These are phyloP conservation scores for Trypoxylus dichotomus DNA, from an alignment of 1,140 invertebrate genomes.

Conservation along the genomic window DNA sequence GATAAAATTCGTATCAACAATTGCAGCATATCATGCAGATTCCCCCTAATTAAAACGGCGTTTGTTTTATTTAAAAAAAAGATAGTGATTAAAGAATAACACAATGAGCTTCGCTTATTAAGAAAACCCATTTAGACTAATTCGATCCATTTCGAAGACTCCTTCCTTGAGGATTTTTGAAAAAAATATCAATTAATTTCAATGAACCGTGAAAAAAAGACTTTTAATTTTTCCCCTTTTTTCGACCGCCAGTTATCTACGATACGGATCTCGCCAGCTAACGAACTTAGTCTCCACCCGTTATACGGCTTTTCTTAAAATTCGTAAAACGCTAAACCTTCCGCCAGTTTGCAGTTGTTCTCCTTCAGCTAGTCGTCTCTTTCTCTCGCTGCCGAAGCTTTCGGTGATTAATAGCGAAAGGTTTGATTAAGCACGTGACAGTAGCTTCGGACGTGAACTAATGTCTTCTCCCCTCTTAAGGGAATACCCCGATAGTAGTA, in stretches of 20 bases:
- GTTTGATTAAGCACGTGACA: constrained; percentile 25
- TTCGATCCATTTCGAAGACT: too few relatives aligned
- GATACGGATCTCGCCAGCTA: background rate
- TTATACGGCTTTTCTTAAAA: background rate
- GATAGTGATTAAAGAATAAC: too few relatives aligned
- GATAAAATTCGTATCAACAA: too few relatives aligned
- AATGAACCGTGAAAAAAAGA: background rate
- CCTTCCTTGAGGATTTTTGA: background rate
- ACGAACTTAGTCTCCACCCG: background rate
- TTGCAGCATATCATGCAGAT: too few relatives aligned
- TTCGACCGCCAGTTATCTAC: background rate
- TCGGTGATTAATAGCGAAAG: constrained; percentile 12
- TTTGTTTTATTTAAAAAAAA: too few relatives aligned
- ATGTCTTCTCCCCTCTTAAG: background rate
- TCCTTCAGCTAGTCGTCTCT: background rate
- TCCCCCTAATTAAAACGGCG: too few relatives aligned
- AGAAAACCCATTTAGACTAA: too few relatives aligned
- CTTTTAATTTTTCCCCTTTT: constrained; percentile 1
- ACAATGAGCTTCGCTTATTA: too few relatives aligned
- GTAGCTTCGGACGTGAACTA: constrained; percentile 9
- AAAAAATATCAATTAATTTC: constrained; percentile 7
- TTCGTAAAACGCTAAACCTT: background rate
- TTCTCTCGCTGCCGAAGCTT: background rate
- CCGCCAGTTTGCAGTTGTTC: background rate
- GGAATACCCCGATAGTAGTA: background rate